Evolutionary conservation across 2,797 vertebrate genomes (phyloP).

Genomic region (Erithacus rubecula): DNA sequence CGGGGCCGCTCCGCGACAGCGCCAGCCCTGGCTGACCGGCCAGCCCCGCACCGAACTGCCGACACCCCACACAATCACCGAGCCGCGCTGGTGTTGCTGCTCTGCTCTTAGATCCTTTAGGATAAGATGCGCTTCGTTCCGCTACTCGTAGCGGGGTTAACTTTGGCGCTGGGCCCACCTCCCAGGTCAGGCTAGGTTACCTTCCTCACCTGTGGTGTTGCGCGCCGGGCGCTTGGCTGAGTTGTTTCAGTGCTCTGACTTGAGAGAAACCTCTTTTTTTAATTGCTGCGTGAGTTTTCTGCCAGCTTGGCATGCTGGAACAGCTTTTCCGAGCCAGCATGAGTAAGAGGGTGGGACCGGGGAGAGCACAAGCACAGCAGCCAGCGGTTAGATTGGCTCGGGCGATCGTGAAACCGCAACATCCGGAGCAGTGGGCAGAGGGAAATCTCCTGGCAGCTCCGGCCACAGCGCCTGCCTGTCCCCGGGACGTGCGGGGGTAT

Average conservation of each 20-base stretch:
- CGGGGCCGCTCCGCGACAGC: no score
- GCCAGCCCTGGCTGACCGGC: no score
- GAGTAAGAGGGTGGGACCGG: constrained; percentile 57
- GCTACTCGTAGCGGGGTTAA: background rate
- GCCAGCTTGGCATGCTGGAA: constrained; percentile 32
- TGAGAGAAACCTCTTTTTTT: background rate
- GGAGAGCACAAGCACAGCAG: background rate
- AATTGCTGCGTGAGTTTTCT: background rate
- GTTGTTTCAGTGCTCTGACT: background rate
- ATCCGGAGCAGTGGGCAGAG: constrained; percentile 9
- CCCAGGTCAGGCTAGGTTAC: background rate
- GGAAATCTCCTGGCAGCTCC: background rate
- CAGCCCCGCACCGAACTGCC: rapidly evolving
- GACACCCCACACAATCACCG: rapidly evolving
- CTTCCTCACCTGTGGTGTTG: background rate
- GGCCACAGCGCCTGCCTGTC: background rate
- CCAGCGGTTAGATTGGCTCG: background rate
- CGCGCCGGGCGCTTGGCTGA: background rate
- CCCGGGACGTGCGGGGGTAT: background rate
- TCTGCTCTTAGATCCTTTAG: background rate
- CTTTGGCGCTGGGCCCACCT: background rate
- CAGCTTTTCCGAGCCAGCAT: background rate
- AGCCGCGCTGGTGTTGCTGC: background rate
- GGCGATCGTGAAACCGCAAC: background rate
- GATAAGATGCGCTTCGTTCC: rapidly evolving